Base-by-base conservation (phyloP, 2,888 invertebrate species). In the Penaeus monodon region DNA sequence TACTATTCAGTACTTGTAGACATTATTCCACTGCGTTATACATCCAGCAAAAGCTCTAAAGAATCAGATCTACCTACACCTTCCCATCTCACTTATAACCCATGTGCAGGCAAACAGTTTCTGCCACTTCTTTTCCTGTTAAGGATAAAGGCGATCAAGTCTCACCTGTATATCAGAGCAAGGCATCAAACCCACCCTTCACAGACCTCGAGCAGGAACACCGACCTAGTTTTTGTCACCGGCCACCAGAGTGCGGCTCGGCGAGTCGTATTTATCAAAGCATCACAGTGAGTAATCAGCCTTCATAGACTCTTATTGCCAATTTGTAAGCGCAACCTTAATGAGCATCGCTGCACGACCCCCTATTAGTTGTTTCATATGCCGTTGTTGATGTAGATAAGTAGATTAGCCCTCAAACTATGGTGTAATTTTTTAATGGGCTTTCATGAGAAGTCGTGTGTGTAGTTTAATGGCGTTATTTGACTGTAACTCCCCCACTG, bases 251-350 rank as follows among this genome's bases (percentile, higher is more conserved):
- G 76, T 29, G 76, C 49, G 76, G 81, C 49, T 38, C 74, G 76
- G 38, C 64, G 66, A 66, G 66, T 74, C 73, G 81, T 80, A 85
- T 85, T 81, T 85, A 85, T 85, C 85, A 85, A 85, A 85, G 76
- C 85, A 84, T 88, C 84, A 84, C 65, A 64, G 81, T 84, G 88
- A 88, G 84, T 81, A 88, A 88, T 88, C 84, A 85, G 81, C 81
- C 88, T 84, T 88, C 81, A 81, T 85, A 85, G 81, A 81, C 76
- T 79, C 88, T 88, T 88, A 85, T 85, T 88, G 88, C 88, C 88
- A 88, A 88, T 88, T 88, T 88, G 88, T 88, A 88, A 88, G 88
- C 88, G 79, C 81, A 70, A 74, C 81, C 84, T 88, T 88, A 88
- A 88, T 88, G 88, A 88, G 88, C 77, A 85, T 70, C 85, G 85